These are phyloP conservation scores for Trachelipus rathkii DNA, from an alignment of 1,140 invertebrate genomes.

Conservation along the genomic window DNA sequence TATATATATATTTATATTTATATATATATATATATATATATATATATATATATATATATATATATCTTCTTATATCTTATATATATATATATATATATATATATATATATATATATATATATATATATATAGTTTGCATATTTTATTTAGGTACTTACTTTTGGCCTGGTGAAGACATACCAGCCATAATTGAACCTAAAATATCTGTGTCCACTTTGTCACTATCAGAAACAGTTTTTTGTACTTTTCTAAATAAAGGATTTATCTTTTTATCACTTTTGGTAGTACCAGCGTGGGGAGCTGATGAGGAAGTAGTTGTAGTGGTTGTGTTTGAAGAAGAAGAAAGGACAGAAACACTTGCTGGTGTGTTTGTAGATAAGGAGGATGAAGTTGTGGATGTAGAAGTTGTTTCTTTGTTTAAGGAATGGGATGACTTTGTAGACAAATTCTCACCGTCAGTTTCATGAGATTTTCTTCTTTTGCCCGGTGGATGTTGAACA, in stretches of 20 bases:
- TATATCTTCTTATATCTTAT: too few species aligned
- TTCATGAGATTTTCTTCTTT: not conserved
- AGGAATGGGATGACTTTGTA: not conserved
- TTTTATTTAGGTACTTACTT: too few species aligned
- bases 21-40: too few species aligned
- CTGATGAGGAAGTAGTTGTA: not conserved
- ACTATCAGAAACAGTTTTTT: not conserved
- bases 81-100: too few species aligned
- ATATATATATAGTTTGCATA: too few species aligned
- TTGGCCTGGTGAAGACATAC: not conserved
- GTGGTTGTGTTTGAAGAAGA: not conserved
- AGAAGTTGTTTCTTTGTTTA: not conserved
- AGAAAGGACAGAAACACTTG: not conserved
- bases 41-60: too few species aligned
- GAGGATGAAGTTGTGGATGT: not conserved
- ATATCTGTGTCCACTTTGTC: not conserved
- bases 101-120: too few species aligned
- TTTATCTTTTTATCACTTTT: not conserved
- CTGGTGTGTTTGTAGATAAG: not conserved
- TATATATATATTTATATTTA: too few species aligned
- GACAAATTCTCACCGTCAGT: not conserved
- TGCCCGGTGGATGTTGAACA: not conserved
- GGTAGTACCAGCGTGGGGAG: not conserved
- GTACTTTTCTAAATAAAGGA: not conserved
- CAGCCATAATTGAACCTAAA: not conserved